Conservation (phyloP, 2,113 vertebrate species). For the Camelus dromedarius region DNA sequence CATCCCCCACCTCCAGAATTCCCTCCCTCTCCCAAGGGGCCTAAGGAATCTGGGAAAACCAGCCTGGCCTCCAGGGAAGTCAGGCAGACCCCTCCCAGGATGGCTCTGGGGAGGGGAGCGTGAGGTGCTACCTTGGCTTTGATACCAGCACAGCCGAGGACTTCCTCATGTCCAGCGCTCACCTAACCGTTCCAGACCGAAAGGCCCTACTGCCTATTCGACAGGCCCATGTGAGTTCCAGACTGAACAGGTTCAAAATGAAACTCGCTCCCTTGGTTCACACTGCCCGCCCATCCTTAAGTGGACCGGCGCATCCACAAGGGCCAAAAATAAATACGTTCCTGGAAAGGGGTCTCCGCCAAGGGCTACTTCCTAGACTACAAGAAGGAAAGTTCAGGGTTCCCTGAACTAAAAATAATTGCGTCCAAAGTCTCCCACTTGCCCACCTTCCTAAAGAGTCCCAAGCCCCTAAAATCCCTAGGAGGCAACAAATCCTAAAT, state of each 20-base stretch:
- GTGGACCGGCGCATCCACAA: no score
- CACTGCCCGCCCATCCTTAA: no score
- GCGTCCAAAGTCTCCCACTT: background rate
- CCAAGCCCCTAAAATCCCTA: background rate
- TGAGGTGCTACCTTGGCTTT: background rate
- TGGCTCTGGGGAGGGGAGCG: no score
- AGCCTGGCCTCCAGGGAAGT: background rate
- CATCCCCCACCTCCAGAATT: background rate
- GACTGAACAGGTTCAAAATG: background rate
- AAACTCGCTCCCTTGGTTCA: background rate
- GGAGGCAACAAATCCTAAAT: background rate
- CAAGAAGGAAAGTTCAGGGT: background rate
- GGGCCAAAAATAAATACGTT: background rate
- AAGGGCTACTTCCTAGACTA: background rate
- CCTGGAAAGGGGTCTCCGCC: background rate
- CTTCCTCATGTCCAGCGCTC: background rate
- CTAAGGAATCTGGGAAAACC: background rate
- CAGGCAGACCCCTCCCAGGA: background rate
- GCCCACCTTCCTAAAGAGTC: background rate
- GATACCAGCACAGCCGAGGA: no score
- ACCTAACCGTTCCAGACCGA: background rate
- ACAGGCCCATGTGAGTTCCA: background rate
- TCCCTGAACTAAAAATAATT: background rate
- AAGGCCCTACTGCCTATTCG: rapidly evolving
- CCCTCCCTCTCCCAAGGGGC: background rate